These are phyloP conservation scores for Nycticebus coucang DNA, from an alignment of 2,113 vertebrate species.

Conservation along the genomic window DNA sequence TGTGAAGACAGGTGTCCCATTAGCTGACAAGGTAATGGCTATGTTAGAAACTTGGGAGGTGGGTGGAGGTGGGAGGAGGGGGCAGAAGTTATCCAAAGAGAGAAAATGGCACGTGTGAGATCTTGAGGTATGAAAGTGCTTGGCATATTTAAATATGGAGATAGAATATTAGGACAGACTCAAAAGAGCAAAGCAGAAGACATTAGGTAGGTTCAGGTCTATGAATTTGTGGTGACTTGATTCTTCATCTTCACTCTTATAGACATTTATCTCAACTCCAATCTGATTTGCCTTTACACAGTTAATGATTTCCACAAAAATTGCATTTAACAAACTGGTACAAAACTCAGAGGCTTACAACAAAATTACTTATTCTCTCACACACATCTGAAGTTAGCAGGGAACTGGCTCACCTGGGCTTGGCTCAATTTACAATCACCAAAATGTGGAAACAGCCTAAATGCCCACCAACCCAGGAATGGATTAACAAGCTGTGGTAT, in stretches of 20 bases:
- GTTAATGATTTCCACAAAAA: constrained; percentile 11
- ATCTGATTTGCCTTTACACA: neutral
- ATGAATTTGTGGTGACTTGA: neutral
- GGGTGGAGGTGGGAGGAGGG: no score
- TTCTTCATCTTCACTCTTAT: neutral
- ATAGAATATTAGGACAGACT: neutral
- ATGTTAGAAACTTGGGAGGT: neutral
- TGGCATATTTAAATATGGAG: neutral
- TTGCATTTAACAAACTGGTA: neutral
- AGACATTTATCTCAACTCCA: neutral
- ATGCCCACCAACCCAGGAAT: no score
- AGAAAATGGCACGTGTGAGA: neutral
- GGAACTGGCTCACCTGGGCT: neutral
- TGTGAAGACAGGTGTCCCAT: neutral
- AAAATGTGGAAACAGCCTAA: no score
- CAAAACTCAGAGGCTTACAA: neutral
- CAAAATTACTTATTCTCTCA: neutral
- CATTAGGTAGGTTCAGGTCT: neutral
- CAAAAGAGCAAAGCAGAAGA: neutral
- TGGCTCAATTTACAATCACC: no score
- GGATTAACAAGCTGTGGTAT: no score
- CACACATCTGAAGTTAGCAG: neutral
- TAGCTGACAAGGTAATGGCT: neutral
- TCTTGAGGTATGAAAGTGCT: neutral
- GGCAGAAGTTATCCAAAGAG: neutral